Percentiles rank a stretch among this genome's conserved stretches.
Evolutionary conservation across 2,888 invertebrate species (phyloP).

Genomic region (Microctonus aethiopoides): DNA sequence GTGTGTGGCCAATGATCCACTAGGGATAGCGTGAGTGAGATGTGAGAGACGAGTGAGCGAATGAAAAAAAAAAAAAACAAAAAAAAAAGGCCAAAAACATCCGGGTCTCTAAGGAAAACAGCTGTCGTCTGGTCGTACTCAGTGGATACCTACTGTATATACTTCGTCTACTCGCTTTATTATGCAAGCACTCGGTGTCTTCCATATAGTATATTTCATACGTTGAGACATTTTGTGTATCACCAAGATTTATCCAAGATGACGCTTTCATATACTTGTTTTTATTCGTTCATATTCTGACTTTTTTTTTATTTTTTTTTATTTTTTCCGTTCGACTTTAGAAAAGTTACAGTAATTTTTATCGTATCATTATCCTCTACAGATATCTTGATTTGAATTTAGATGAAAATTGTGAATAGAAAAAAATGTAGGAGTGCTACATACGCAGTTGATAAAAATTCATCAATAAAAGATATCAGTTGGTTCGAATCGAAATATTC

Average conservation of each 20-base stretch:
- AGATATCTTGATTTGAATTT: too few species aligned
- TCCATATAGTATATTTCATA: slow-evolving; percentile 34
- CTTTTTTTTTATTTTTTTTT: slow-evolving; percentile 1
- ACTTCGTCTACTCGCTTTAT: slow-evolving; percentile 38
- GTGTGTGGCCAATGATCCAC: neutral
- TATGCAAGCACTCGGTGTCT: slow-evolving; percentile 40
- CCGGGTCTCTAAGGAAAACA: slow-evolving; percentile 31
- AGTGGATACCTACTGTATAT: neutral
- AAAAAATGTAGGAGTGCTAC: neutral
- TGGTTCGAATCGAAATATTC: neutral
- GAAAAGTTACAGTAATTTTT: too few species aligned
- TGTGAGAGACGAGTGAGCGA: neutral
- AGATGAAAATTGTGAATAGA: neutral
- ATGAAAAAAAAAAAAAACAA: slow-evolving; percentile 7
- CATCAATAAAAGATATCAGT: neutral
- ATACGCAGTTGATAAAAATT: neutral
- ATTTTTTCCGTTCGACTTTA: too few species aligned
- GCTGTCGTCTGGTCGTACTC: slow-evolving; percentile 38
- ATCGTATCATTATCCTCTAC: too few species aligned
- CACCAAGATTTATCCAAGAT: slow-evolving; percentile 32
- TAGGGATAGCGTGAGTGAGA: neutral
- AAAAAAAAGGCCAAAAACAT: slow-evolving; percentile 24
- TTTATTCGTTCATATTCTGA: too few species aligned
- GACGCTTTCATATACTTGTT: slow-evolving; percentile 16
- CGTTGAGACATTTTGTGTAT: slow-evolving; percentile 13